Percentiles rank a stretch among this genome's conserved stretches.
phyloP scores from a whole-genome alignment of 2,797 vertebrate species.

The Karalla daura region DNA sequence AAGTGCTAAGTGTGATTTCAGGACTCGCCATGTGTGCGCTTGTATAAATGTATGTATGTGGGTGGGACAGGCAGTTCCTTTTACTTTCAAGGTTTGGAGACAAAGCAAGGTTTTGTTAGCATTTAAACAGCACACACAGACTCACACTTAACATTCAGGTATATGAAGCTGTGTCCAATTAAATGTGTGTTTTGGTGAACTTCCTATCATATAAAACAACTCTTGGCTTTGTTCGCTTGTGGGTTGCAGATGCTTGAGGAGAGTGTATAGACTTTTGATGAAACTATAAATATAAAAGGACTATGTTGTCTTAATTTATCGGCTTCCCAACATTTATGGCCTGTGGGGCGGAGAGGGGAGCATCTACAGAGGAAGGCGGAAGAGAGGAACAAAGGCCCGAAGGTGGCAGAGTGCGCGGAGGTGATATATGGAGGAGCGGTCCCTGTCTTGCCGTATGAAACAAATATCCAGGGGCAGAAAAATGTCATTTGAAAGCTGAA shows the following conservation, averaged over 20 bases:
- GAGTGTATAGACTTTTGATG: neutral
- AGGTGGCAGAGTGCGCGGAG: neutral
- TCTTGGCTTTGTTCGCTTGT: constrained; percentile 1
- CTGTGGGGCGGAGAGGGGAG: neutral
- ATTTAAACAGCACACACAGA: constrained; percentile 3
- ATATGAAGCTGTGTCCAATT: neutral
- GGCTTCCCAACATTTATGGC: neutral
- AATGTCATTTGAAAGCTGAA: constrained; percentile 37
- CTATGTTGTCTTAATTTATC: neutral
- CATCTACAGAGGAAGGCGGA: neutral
- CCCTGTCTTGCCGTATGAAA: constrained; percentile 37
- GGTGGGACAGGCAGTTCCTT: no score
- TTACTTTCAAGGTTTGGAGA: no score
- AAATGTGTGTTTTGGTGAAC: constrained; percentile 9
- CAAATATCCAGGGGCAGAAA: constrained; percentile 32
- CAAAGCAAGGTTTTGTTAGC: neutral
- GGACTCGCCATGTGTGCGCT: no score
- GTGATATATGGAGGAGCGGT: constrained; percentile 11
- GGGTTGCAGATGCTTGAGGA: neutral
- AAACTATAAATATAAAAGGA: constrained; percentile 1
- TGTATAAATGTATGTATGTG: no score
- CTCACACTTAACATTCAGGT: neutral
- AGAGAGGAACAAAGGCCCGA: neutral
- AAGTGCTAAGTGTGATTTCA: no score
- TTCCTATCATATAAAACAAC: neutral